phyloP scores from a whole-genome alignment of 1,140 invertebrate genomes.

The Bombus ignitus region DNA sequence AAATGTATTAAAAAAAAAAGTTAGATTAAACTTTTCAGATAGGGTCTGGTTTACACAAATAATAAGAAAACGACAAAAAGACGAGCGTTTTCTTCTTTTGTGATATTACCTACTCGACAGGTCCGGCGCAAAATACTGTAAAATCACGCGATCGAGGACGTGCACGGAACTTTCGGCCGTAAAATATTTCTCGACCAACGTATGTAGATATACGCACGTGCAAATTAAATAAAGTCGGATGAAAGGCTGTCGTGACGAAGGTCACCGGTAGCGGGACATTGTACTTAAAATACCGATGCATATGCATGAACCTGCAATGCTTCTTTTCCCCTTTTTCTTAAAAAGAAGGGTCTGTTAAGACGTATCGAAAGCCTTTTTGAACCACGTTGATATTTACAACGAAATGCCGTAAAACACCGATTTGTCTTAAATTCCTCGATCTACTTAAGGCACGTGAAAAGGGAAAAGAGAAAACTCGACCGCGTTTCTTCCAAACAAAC shows the following conservation, averaged over 20 bases:
- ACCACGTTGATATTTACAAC: neutral
- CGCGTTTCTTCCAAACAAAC: slow-evolving; percentile 32
- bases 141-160: slow-evolving; percentile 1
- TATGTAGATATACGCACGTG: neutral
- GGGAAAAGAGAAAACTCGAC: slow-evolving; percentile 43
- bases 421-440: slow-evolving; percentile 10
- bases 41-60: neutral
- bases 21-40: neutral
- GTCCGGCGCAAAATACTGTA: too few species aligned
- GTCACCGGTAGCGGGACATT: slow-evolving; percentile 2
- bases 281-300: slow-evolving; percentile 8
- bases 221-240: slow-evolving; percentile 22
- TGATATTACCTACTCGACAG: too few species aligned
- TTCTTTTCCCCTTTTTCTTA: neutral
- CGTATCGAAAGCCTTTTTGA: neutral
- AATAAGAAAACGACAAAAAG: neutral
- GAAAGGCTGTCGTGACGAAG: slow-evolving; percentile 28
- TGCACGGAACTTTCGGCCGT: neutral
- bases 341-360: neutral
- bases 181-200: neutral
- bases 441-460: slow-evolving; percentile 17
- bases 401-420: neutral
- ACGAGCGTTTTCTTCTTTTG: neutral
- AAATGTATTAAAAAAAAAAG: neutral
- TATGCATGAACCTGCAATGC: slow-evolving; percentile 3